Percentiles rank a stretch among this genome's conserved stretches.
phyloP scores from a whole-genome alignment of 2,888 invertebrate genomes.

The Dynastes maya region DNA sequence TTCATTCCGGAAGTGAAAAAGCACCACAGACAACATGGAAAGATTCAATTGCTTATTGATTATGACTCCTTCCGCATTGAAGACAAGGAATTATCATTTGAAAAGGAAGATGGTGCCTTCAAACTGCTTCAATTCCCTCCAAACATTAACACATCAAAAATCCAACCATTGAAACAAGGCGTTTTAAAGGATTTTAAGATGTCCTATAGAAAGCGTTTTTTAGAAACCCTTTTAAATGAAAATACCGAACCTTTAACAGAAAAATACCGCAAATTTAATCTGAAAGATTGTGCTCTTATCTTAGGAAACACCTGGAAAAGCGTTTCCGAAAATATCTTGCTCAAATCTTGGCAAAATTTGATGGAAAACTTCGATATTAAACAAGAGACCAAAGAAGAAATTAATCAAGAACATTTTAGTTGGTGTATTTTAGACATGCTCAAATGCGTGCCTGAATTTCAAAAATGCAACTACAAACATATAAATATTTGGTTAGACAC shows the following conservation, averaged over 20 bases:
- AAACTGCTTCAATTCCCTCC: too few relatives aligned
- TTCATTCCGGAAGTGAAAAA: too few relatives aligned
- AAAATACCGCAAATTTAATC: neutral
- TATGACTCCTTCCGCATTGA: too few relatives aligned
- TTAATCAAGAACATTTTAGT: neutral
- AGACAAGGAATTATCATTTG: too few relatives aligned
- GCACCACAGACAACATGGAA: too few relatives aligned
- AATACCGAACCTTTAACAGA: neutral
- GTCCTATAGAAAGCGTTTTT: neutral
- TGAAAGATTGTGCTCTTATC: neutral
- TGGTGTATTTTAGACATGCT: neutral
- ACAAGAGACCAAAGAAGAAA: neutral
- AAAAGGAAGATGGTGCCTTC: too few relatives aligned
- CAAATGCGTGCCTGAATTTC: neutral
- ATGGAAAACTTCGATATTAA: neutral
- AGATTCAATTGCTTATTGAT: too few relatives aligned
- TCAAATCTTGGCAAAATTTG: neutral
- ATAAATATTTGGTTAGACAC: neutral
- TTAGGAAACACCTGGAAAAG: neutral
- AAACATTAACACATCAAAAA: too few relatives aligned
- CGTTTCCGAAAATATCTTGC: neutral
- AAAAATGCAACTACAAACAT: neutral
- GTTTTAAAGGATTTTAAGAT: too few relatives aligned
- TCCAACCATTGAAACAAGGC: too few relatives aligned
- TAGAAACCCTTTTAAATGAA: neutral